Evolutionary conservation across 2,888 invertebrate species (phyloP).

Genomic region (Drosophila glabriapex): DNA sequence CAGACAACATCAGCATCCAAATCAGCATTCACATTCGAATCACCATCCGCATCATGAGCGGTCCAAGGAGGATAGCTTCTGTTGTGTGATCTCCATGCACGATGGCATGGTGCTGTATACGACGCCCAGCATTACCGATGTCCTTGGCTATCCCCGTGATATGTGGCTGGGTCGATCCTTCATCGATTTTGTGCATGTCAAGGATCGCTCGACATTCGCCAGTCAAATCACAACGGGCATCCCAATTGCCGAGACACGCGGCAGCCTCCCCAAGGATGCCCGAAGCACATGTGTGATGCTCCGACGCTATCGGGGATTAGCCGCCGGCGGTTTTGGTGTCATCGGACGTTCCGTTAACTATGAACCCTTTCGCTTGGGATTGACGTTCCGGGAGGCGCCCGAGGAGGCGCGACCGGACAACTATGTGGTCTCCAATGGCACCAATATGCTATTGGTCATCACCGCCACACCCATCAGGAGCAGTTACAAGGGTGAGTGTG

Average conservation of each 20-base stretch:
- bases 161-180: constrained; percentile 95
- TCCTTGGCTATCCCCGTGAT: constrained; percentile 92
- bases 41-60: constrained; percentile 35
- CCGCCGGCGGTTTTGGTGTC: constrained; percentile 87
- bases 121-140: constrained; percentile 89
- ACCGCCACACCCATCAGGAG: constrained; percentile 91
- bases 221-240: constrained; percentile 90
- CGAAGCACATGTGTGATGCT: constrained; percentile 88
- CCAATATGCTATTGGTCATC: constrained; percentile 88
- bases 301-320: constrained; percentile 88
- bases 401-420: constrained; percentile 85
- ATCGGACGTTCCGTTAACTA: constrained; percentile 88
- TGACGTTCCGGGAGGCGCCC: constrained; percentile 89
- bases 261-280: constrained; percentile 85
- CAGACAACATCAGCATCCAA: background rate
- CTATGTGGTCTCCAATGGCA: constrained; percentile 84
- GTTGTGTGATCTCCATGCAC: constrained; percentile 92
- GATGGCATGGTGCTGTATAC: constrained; percentile 93
- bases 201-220: constrained; percentile 90
- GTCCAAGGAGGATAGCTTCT: constrained; percentile 89
- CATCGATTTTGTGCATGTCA: constrained; percentile 94
- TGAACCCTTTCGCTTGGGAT: constrained; percentile 90
- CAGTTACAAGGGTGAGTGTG: constrained; percentile 90
- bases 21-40: background rate
- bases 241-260: constrained; percentile 87